Evolutionary conservation across 2,113 vertebrate species (phyloP).

Genomic region (Felis chaus): DNA sequence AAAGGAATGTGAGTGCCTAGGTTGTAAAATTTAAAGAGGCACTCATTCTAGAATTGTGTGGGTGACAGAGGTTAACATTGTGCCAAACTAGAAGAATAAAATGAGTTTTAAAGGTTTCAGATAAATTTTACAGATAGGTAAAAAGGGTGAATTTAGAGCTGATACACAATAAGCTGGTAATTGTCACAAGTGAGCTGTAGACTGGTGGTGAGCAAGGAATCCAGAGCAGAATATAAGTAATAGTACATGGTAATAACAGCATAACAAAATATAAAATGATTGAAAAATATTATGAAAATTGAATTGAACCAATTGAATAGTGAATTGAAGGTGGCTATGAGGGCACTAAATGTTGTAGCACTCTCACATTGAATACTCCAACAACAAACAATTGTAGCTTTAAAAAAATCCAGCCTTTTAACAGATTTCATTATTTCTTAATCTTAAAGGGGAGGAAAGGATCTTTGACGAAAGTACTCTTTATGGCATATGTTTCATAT

Average conservation of each 20-base stretch:
- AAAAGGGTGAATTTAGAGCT: background rate
- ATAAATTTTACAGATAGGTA: background rate
- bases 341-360: background rate
- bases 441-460: background rate
- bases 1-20: background rate
- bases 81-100: background rate
- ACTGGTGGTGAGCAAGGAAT: background rate
- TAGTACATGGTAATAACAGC: background rate
- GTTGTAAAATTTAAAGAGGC: background rate
- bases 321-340: background rate
- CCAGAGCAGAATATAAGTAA: background rate
- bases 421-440: slow-evolving; percentile 28
- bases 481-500: background rate
- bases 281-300: background rate
- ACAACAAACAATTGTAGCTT: background rate
- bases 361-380: background rate
- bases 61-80: background rate
- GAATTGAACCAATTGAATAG: background rate
- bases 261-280: background rate
- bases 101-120: background rate
- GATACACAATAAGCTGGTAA: background rate
- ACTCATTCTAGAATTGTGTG: background rate
- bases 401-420: background rate
- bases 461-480: background rate
- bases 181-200: background rate